phyloP scores from a whole-genome alignment of 2,113 vertebrate genomes.

The Glaucidium brasilianum region DNA sequence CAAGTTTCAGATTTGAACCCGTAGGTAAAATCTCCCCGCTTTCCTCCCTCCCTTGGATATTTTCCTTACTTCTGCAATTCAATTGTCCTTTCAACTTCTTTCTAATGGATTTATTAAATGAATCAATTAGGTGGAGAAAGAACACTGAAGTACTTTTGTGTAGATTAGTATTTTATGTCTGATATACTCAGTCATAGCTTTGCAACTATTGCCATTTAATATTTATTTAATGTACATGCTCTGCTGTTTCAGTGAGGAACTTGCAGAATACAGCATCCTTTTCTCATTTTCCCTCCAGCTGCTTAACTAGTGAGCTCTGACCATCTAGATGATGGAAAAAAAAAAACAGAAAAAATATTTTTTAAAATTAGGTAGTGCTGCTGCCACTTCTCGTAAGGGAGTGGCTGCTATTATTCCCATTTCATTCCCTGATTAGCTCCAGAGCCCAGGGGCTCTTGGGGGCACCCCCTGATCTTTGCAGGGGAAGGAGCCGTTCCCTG shows the following conservation, averaged over 20 bases:
- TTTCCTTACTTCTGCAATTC: background rate
- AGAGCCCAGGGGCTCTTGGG: background rate
- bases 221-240: background rate
- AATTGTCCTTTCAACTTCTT: background rate
- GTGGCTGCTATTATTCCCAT: background rate
- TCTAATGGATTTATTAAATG: background rate
- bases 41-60: background rate
- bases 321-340: background rate
- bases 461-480: background rate
- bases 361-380: background rate
- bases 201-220: background rate
- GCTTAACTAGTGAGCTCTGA: background rate
- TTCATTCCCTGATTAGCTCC: accelerated
- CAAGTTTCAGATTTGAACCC: background rate
- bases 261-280: background rate
- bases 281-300: background rate
- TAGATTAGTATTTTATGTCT: background rate
- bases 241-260: background rate
- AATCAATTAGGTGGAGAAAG: background rate
- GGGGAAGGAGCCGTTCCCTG: background rate
- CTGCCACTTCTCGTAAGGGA: background rate
- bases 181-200: background rate
- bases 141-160: background rate
- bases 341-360: no score
- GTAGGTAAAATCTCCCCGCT: background rate